phyloP scores from a whole-genome alignment of 1,140 invertebrate genomes.

The Diabrotica undecimpunctata region DNA sequence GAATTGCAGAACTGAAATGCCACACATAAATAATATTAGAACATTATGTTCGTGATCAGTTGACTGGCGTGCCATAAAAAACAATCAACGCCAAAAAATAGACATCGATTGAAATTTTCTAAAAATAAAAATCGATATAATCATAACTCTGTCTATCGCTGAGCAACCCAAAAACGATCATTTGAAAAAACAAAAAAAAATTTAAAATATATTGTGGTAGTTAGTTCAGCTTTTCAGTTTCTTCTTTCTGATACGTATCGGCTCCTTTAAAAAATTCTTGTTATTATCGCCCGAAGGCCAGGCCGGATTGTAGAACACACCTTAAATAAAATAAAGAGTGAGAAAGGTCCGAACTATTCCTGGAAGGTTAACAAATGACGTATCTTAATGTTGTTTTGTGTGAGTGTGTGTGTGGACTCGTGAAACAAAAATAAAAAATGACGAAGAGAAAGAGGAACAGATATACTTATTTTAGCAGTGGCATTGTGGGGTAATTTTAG shows the following conservation, averaged over 20 bases:
- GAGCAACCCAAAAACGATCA: too few species aligned
- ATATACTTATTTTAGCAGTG: constrained; percentile 5
- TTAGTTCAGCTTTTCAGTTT: too few species aligned
- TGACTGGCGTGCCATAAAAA: too few species aligned
- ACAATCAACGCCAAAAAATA: too few species aligned
- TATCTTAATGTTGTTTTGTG: constrained; percentile 8
- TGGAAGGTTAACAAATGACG: constrained; percentile 10
- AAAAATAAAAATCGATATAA: too few species aligned
- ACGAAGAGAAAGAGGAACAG: background rate
- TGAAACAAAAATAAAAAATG: background rate
- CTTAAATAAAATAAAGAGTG: constrained; percentile 5
- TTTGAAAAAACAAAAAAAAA: too few species aligned
- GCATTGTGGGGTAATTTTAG: background rate
- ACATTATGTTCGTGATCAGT: too few species aligned
- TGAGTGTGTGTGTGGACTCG: background rate
- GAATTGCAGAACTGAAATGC: too few species aligned
- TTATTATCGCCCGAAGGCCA: constrained; percentile 8
- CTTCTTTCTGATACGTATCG: constrained; percentile 5
- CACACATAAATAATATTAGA: too few species aligned
- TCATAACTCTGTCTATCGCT: too few species aligned
- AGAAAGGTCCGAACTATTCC: constrained; percentile 11
- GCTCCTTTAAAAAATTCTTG: constrained; percentile 12
- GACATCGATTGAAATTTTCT: too few species aligned
- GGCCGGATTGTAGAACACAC: constrained; percentile 3
- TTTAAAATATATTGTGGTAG: too few species aligned